These are phyloP conservation scores for Hyperoodon ampullatus DNA, from an alignment of 2,113 vertebrate genomes.

Conservation along the genomic window DNA sequence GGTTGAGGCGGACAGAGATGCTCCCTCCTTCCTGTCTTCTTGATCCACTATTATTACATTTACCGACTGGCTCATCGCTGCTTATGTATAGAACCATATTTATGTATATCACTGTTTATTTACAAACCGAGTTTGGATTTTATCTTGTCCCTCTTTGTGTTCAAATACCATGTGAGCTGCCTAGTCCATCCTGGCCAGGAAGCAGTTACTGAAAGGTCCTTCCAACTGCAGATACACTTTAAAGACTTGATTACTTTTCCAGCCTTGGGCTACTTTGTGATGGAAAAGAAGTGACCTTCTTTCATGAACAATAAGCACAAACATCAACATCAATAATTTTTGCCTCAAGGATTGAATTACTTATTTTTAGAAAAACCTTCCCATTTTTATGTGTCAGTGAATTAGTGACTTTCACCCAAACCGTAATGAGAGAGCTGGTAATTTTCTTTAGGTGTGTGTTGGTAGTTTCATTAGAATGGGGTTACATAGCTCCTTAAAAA, in stretches of 20 bases:
- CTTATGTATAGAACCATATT: neutral
- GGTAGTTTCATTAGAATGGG: neutral
- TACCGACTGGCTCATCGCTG: accelerated
- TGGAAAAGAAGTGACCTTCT: neutral
- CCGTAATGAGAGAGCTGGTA: neutral
- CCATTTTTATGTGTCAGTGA: neutral
- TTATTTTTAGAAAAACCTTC: neutral
- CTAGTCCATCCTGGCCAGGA: neutral
- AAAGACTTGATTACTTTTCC: too few relatives aligned
- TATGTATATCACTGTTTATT: neutral
- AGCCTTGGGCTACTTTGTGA: neutral
- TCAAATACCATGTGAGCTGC: accelerated
- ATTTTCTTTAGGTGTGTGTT: neutral
- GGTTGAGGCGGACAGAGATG: neutral
- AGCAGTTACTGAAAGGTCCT: neutral
- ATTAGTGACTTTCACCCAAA: neutral
- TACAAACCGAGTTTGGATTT: too few relatives aligned
- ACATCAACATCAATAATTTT: neutral
- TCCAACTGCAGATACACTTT: neutral
- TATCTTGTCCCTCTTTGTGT: too few relatives aligned
- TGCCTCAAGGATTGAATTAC: neutral
- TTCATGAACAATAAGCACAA: neutral
- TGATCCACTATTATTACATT: neutral
- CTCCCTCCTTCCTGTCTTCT: too few relatives aligned
- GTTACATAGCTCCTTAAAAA: accelerated